Evolutionary conservation across 2,113 vertebrate species (phyloP).

Genomic region (Hippopotamus amphibius): DNA sequence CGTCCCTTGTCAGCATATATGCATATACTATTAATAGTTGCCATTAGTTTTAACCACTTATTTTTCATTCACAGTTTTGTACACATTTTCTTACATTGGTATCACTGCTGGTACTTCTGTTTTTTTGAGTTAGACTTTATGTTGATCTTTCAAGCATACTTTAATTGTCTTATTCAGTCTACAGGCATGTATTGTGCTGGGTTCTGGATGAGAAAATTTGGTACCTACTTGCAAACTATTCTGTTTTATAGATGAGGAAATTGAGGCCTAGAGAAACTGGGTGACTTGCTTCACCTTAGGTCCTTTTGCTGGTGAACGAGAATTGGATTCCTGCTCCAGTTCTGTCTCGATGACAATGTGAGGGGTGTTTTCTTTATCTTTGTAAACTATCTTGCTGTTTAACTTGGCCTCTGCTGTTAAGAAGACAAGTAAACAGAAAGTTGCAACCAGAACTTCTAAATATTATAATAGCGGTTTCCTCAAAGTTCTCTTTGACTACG

Average conservation of each 20-base stretch:
- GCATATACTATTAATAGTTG: background rate
- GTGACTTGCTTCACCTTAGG: background rate
- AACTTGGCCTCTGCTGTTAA: background rate
- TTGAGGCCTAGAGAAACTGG: background rate
- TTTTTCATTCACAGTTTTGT: background rate
- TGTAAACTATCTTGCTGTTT: background rate
- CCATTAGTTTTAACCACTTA: background rate
- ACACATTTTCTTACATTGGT: background rate
- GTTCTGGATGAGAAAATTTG: background rate
- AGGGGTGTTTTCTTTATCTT: background rate
- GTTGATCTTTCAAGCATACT: background rate
- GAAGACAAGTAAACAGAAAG: background rate
- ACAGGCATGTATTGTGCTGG: background rate
- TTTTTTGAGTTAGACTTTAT: background rate
- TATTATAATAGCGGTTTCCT: background rate
- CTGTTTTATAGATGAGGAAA: background rate
- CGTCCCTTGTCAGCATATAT: background rate
- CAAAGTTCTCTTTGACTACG: background rate
- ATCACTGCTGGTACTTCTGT: background rate
- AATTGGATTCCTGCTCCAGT: background rate
- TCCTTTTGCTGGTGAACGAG: background rate
- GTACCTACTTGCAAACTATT: rapidly evolving
- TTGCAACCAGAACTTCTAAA: background rate
- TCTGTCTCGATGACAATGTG: rapidly evolving
- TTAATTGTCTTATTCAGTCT: background rate